These are phyloP conservation scores for Cuculus canorus DNA, from an alignment of 2,797 vertebrate species.

Conservation along the genomic window DNA sequence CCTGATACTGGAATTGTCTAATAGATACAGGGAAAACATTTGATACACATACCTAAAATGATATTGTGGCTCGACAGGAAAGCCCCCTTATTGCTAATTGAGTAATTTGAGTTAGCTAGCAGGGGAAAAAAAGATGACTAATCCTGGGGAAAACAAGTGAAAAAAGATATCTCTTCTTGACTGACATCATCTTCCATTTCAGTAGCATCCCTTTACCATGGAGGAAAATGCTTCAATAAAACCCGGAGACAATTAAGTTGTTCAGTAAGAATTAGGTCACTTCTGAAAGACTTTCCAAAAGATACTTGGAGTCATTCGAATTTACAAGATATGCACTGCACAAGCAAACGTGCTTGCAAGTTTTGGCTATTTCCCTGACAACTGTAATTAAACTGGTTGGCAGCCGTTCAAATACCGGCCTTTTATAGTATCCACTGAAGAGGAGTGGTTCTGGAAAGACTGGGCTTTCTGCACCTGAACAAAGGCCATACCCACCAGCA, in stretches of 20 bases:
- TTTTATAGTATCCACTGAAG: neutral
- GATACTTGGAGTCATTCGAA: neutral
- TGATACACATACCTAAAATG: neutral
- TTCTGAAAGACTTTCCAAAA: neutral
- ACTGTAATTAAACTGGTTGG: conserved; percentile 32
- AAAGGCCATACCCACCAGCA: conserved; percentile 25
- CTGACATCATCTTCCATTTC: neutral
- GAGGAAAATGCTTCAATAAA: neutral
- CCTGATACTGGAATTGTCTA: neutral
- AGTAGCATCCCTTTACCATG: neutral
- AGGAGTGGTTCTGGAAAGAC: neutral
- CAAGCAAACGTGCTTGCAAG: neutral
- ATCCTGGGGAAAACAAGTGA: neutral
- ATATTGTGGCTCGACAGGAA: neutral
- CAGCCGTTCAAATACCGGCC: neutral
- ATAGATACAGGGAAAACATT: neutral
- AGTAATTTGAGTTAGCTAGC: neutral
- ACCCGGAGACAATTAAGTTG: neutral
- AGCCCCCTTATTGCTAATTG: neutral
- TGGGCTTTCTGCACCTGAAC: conserved; percentile 8
- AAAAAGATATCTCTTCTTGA: neutral
- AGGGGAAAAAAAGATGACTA: neutral
- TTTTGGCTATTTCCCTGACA: conserved; percentile 50
- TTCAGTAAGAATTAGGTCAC: neutral
- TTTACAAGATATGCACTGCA: neutral